Base-by-base conservation (phyloP, 2,797 vertebrate species). In the Hirundo rustica region DNA sequence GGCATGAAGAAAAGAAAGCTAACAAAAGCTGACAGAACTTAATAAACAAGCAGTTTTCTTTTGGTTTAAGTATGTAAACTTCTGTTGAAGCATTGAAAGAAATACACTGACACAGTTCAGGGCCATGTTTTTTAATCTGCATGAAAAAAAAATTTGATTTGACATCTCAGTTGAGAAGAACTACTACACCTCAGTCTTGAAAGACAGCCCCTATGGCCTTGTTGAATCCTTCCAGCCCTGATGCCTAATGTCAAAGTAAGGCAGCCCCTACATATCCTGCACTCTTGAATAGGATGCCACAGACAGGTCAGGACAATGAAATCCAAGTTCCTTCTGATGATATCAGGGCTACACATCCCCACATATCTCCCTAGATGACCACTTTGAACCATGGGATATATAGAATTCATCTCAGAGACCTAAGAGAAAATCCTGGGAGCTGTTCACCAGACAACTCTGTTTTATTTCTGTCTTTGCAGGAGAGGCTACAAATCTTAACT, bases 1-100 rank as follows among this genome's bases (percentile, higher is more conserved):
- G 64, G 32, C 45, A 85, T 34, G 45, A 93, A 94, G 58, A 74
- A 93, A 76, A 94, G 55, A 66, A 11, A 82, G 51, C 29, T 91
- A 85, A 89, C 48, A 92, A 79, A 89, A 87, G 23, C 36, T 60
- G 48, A 79, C 34, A 89, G 55, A 85, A 88, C 26, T 78, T 72
- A 73, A 84, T 62, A 90, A 95, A 80, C 77, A 81, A 84, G 16
- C 21, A 70, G 4, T 26, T 62, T 94, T 90, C 40, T 76, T 78
- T 78, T 64, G 21, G 29, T 81, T 78, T 79, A 90, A 68, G 51
- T 15, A 40, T 38, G 76, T 70, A 92, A 90, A 86, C n/a, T 40
- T 80, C n/a, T 79, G 57, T 36, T 36, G 34, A 58, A 36, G 34
- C 36, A 2, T 22, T 75, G 80, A 73, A 82, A 77, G 13, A 81